Evolutionary conservation across 2,113 vertebrate genomes (phyloP).

Genomic region (Pontoporia blainvillei): DNA sequence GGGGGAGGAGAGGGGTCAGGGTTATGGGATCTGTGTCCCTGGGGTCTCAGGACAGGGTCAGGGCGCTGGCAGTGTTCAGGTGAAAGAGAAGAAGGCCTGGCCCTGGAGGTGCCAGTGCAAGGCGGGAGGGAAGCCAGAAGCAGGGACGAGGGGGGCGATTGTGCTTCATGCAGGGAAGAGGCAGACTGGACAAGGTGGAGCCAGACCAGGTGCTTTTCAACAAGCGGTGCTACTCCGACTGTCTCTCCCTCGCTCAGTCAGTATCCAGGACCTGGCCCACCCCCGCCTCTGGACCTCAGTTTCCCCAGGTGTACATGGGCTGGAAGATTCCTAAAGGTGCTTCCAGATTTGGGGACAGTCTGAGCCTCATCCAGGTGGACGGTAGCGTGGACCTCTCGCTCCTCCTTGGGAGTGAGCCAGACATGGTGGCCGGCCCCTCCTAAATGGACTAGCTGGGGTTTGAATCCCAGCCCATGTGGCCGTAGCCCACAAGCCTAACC

Average conservation of each 20-base stretch:
- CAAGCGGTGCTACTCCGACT: rapidly evolving
- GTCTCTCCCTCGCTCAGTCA: not conserved
- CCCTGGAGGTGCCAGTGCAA: rapidly evolving
- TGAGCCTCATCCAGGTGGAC: not conserved
- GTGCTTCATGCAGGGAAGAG: not conserved
- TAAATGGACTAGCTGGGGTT: too few relatives aligned
- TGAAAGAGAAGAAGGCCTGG: rapidly evolving
- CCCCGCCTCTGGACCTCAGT: not conserved
- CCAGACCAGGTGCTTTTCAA: not conserved
- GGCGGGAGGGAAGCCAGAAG: not conserved
- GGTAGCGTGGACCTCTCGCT: too few relatives aligned
- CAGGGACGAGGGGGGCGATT: rapidly evolving
- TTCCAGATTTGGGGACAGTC: not conserved
- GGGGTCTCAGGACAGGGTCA: not conserved
- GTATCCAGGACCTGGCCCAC: not conserved
- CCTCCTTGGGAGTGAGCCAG: rapidly evolving
- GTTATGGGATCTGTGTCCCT: rapidly evolving
- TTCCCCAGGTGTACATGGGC: too few relatives aligned
- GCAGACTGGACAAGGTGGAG: not conserved
- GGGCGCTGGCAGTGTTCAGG: not conserved
- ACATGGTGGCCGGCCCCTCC: not conserved
- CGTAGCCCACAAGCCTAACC: too few relatives aligned
- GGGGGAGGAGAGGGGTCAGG: not conserved
- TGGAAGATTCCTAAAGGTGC: not conserved
- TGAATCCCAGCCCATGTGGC: too few relatives aligned